Evolutionary conservation across 2,113 vertebrate species (phyloP).

Genomic region (Poeciliopsis retropinna): DNA sequence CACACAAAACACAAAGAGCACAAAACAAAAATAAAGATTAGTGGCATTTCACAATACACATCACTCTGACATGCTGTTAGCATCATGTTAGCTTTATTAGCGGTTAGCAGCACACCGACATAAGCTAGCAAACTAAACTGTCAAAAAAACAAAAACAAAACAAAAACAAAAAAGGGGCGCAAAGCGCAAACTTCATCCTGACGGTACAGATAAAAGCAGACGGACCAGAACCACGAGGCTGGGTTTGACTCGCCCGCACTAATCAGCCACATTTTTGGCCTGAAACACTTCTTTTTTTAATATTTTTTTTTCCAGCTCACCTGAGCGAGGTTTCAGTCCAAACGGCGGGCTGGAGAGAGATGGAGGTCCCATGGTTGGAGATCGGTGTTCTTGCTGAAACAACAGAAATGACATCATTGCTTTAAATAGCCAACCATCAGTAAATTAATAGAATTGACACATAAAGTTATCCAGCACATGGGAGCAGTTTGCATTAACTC

Average conservation of each 20-base stretch:
- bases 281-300: not conserved
- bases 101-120: conserved; percentile 39
- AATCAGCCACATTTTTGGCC: not conserved
- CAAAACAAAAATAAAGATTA: conserved; percentile 83
- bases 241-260: not conserved
- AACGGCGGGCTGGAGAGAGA: conserved; percentile 81
- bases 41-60: conserved; percentile 77
- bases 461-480: not conserved
- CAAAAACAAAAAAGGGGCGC: not conserved
- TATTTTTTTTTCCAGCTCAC: conserved; percentile 72
- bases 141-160: not conserved
- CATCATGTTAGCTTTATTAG: conserved; percentile 61
- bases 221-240: not conserved
- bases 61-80: conserved; percentile 77
- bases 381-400: conserved; percentile 80
- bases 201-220: conserved; percentile 13
- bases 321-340: conserved; percentile 93
- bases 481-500: conserved; percentile 2
- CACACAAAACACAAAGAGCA: conserved; percentile 79
- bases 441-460: not conserved
- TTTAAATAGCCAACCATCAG: not conserved
- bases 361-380: conserved; percentile 73
- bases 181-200: not conserved
- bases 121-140: conserved; percentile 45
- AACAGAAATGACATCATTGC: not conserved